Evolutionary conservation across 2,888 invertebrate genomes (phyloP).

Genomic region (Dicycla oo): DNA sequence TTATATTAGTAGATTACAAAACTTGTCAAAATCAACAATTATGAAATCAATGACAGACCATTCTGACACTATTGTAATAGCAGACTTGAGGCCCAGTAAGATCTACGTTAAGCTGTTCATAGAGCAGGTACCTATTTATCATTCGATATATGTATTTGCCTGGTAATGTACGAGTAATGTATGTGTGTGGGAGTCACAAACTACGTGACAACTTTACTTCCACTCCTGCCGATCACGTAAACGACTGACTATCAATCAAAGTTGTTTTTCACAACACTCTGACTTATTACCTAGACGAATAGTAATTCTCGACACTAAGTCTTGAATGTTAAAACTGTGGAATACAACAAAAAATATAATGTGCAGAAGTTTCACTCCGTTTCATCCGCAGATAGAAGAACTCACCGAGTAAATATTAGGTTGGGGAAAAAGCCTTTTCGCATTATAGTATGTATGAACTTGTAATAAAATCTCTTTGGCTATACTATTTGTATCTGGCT

Average conservation of each 20-base stretch:
- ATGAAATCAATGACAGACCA: too few relatives aligned
- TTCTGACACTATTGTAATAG: too few relatives aligned
- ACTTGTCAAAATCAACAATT: too few relatives aligned
- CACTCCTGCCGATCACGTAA: constrained; percentile 27
- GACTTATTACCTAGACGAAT: constrained; percentile 54
- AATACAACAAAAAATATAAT: neutral
- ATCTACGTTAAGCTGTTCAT: neutral
- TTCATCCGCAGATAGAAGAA: neutral
- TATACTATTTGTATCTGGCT: too few relatives aligned
- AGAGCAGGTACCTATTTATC: neutral
- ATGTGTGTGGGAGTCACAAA: constrained; percentile 11
- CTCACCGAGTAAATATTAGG: neutral
- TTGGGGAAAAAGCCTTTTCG: too few relatives aligned
- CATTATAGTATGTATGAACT: too few relatives aligned
- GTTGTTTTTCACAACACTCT: constrained; percentile 56
- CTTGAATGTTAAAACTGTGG: constrained; percentile 53
- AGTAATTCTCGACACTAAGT: constrained; percentile 48
- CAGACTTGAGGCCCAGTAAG: too few relatives aligned
- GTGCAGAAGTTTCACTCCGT: constrained; percentile 28
- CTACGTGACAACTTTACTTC: constrained; percentile 36
- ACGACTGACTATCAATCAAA: constrained; percentile 48
- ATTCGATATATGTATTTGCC: constrained; percentile 9
- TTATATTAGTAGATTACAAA: too few relatives aligned
- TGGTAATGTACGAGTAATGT: constrained; percentile 31
- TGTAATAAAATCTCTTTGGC: too few relatives aligned